Evolutionary conservation across 2,888 invertebrate species (phyloP).

Genomic region (Dorcus hopei): DNA sequence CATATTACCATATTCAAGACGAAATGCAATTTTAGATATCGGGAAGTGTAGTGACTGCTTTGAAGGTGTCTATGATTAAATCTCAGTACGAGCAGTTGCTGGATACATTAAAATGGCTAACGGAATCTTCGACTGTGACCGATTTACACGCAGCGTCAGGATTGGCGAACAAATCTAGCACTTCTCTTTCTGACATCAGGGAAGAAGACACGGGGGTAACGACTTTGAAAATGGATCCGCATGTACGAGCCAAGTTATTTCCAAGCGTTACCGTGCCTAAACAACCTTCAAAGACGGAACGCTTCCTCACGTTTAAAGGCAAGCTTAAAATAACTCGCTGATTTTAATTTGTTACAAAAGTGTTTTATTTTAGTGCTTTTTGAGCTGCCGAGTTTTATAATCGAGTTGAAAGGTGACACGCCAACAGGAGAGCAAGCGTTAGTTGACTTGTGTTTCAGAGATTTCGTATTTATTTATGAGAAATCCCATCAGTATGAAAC

Average conservation of each 20-base stretch:
- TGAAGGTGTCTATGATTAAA: slow-evolving; percentile 82
- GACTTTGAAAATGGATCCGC: slow-evolving; percentile 61
- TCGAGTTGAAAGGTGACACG: slow-evolving; percentile 71
- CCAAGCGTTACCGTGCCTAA: slow-evolving; percentile 30
- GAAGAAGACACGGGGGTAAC: slow-evolving; percentile 52
- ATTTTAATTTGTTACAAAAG: background rate
- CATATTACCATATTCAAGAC: background rate
- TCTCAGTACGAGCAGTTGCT: slow-evolving; percentile 88
- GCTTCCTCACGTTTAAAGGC: slow-evolving; percentile 31
- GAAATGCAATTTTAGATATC: slow-evolving; percentile 54
- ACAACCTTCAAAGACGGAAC: slow-evolving; percentile 17
- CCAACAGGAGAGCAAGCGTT: slow-evolving; percentile 70
- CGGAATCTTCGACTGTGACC: slow-evolving; percentile 39
- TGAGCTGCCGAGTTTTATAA: slow-evolving; percentile 70
- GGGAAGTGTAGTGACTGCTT: slow-evolving; percentile 77
- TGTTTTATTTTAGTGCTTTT: slow-evolving; percentile 56
- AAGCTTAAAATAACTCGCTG: background rate
- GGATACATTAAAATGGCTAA: slow-evolving; percentile 59
- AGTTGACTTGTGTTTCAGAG: slow-evolving; percentile 81
- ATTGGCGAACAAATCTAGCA: slow-evolving; percentile 20
- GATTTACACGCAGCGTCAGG: slow-evolving; percentile 40
- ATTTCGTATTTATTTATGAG: slow-evolving; percentile 75
- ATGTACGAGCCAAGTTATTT: slow-evolving; percentile 58
- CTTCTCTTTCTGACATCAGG: slow-evolving; percentile 42
- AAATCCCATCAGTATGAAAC: slow-evolving; percentile 67